A percentile compares a stretch with the other conserved stretches of the same genome.
Evolutionary conservation across 2,888 invertebrate species (phyloP).

Genomic region (Zaprionus lineosus): DNA sequence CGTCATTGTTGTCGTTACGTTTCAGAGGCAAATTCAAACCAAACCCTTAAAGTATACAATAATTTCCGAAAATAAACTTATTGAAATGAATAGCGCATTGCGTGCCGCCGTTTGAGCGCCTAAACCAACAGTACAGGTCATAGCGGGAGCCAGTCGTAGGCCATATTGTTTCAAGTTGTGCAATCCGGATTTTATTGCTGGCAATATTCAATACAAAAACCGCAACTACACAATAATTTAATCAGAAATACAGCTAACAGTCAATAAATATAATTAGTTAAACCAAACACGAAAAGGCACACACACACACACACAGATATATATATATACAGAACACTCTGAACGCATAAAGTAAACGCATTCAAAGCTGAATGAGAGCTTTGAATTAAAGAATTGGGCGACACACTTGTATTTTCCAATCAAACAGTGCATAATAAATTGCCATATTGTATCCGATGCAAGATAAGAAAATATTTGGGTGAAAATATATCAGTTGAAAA

Average conservation of each 20-base stretch:
- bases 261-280: conserved; percentile 33
- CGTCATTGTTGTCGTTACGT: too few species aligned
- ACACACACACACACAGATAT: neutral
- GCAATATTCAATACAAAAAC: conserved; percentile 42
- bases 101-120: conserved; percentile 42
- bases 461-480: too few species aligned
- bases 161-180: conserved; percentile 12
- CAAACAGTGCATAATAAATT: too few species aligned
- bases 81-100: conserved; percentile 57
- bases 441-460: too few species aligned
- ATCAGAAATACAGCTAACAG: conserved; percentile 38
- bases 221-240: conserved; percentile 53
- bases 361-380: too few species aligned
- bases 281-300: conserved; percentile 1
- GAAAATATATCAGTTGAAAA: too few species aligned
- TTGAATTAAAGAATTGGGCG: too few species aligned
- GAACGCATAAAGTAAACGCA: too few species aligned
- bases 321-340: too few species aligned
- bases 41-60: conserved; percentile 70
- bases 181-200: conserved; percentile 22
- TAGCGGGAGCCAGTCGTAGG: conserved; percentile 1
- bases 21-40: conserved; percentile 21
- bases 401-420: too few species aligned
- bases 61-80: conserved; percentile 70
- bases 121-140: neutral